phyloP scores from a whole-genome alignment of 2,113 vertebrate genomes.

The Cochlearius cochlearius region DNA sequence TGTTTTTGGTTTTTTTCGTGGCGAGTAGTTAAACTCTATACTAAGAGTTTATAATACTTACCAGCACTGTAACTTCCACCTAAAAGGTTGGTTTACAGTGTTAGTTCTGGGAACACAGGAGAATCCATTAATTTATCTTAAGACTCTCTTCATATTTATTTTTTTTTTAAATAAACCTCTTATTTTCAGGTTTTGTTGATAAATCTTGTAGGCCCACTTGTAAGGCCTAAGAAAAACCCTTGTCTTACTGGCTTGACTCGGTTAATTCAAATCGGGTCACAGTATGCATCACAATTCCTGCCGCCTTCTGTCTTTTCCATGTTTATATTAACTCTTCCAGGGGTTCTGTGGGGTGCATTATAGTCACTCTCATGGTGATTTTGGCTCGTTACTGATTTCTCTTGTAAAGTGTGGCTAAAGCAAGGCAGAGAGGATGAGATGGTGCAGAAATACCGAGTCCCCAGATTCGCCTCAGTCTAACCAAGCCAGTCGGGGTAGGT shows the following conservation, averaged over 20 bases:
- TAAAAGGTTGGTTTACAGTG: not conserved
- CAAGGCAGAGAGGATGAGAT: not conserved
- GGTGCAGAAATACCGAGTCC: not conserved
- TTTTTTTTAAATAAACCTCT: not conserved
- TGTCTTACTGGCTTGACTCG: not conserved
- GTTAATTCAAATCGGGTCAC: not conserved
- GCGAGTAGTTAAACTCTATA: not conserved
- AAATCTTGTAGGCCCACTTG: not conserved
- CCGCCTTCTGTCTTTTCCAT: not conserved
- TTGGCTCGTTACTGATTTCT: not conserved
- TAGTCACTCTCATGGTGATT: accelerated
- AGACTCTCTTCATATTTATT: not conserved
- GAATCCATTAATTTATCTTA: not conserved
- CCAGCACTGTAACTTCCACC: not conserved
- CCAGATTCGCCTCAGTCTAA: not conserved
- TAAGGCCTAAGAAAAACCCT: not conserved
- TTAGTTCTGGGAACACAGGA: not conserved
- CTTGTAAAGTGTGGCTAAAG: not conserved
- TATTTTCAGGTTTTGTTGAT: not conserved
- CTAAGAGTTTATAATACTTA: not conserved
- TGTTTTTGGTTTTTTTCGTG: not conserved
- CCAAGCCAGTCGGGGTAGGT: not conserved
- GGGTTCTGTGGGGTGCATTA: not conserved
- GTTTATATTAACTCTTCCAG: not conserved
- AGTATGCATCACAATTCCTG: not conserved